Base-by-base conservation (phyloP, 2,888 invertebrate genomes). In the Microctonus brassicae region DNA sequence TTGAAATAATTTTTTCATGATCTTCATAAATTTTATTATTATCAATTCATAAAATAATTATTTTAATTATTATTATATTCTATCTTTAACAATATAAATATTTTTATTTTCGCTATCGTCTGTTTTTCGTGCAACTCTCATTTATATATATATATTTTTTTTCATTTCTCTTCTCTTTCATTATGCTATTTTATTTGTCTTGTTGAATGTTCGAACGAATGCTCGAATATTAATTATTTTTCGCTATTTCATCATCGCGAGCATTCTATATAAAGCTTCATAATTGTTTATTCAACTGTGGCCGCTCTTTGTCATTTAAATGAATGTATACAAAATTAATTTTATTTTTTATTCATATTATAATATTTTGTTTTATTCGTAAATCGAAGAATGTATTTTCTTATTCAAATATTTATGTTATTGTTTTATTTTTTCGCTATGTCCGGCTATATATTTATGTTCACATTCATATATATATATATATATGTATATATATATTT, bases 271-370 rank as follows among this genome's bases (percentile, higher is more conserved):
- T 47, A 47, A 55, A 55, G 55, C 55, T 55, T 55, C n/a, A 33
- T n/a, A 60, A 69, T 63, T 53, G 61, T 62, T 65, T 63, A 77
- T 69, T 78, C 74, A 79, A 77, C 47, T 47, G 47, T 47, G 72
- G 64, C 79, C 64, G 79, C 77, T 82, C 82, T 73, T 75, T 81
- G 81, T 80, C 55, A 22, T 55, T 55, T 55, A 11, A 55, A 24
- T 55, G 55, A 55, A 55, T 55, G 55, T 24, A 55, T n/a, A 55
- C 26, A 55, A 24, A 24, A 22, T 47, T 53, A 10, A 7, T 53
- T 4, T 10, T 53, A 20, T 22, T 53, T 22, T 53, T 5, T 61
- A 36, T 22, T 33, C 22, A 36, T 61, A 36, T 34, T 7, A 36
- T 60, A 2, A 36, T 34, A n/a, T 9, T 53, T 17, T 36, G 34